phyloP scores from a whole-genome alignment of 1,140 invertebrate genomes.

The Caenorhabditis inopinata region DNA sequence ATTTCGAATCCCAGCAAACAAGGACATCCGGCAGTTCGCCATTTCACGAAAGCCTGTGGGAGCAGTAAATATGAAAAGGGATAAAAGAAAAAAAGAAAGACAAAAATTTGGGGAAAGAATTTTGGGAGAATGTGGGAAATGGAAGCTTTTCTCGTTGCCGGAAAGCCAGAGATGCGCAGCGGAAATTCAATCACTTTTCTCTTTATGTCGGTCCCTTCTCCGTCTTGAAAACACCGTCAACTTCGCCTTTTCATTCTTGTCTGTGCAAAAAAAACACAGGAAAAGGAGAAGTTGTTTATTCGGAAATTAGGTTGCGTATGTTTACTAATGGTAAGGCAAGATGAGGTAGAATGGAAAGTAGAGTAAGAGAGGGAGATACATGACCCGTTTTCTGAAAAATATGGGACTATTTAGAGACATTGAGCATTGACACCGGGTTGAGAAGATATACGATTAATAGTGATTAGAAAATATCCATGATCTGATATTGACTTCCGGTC shows the following conservation, averaged over 20 bases:
- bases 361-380: neutral
- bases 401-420: neutral
- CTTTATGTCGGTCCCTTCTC: neutral
- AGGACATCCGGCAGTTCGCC: too few species aligned
- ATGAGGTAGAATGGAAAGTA: slow-evolving; percentile 3
- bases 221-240: neutral
- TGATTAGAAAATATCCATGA: too few species aligned
- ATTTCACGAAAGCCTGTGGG: too few species aligned
- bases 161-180: neutral
- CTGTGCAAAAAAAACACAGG: too few species aligned
- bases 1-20: too few species aligned
- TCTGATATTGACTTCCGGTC: too few species aligned
- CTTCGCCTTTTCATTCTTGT: slow-evolving; percentile 3
- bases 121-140: neutral
- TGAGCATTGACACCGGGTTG: neutral
- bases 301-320: neutral
- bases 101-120: neutral
- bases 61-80: neutral
- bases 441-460: too few species aligned
- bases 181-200: slow-evolving; percentile 30
- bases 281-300: neutral
- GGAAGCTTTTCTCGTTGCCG: neutral
- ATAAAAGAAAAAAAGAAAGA: neutral
- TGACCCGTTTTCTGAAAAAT: neutral
- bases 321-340: neutral